Conservation (phyloP, 2,113 vertebrate species). For the Phodopus roborovskii region DNA sequence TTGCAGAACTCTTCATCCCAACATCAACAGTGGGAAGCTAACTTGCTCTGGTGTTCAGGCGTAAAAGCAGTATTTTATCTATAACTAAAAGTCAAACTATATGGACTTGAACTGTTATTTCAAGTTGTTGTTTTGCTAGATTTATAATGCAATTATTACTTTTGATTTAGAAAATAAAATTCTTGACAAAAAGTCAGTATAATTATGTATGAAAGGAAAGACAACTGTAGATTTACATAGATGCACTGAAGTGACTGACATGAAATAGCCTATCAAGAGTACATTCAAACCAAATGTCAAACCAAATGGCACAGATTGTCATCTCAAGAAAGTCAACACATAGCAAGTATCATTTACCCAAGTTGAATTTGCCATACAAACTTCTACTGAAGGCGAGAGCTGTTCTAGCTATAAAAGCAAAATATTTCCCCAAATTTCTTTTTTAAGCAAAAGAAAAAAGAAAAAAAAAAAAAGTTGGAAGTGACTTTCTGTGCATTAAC, state of each 20-base stretch:
- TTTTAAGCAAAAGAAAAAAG: constrained; percentile 42
- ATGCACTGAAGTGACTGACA: constrained; percentile 72
- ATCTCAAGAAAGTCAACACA: constrained; percentile 22
- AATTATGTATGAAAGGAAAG: constrained; percentile 67
- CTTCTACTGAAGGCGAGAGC: constrained; percentile 38
- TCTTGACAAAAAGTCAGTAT: constrained; percentile 21
- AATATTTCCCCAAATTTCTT: constrained; percentile 39
- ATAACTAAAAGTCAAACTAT: not conserved
- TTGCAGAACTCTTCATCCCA: not conserved
- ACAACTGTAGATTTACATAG: constrained; percentile 52
- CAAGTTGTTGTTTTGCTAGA: constrained; percentile 28
- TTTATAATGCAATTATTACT: constrained; percentile 37
- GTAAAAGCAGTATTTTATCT: not conserved
- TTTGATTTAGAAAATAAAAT: not conserved
- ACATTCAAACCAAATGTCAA: constrained; percentile 63
- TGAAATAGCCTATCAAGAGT: constrained; percentile 68
- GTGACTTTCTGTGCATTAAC: constrained; percentile 67
- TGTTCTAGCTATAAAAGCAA: constrained; percentile 69
- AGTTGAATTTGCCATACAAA: constrained; percentile 13
- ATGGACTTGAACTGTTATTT: not conserved
- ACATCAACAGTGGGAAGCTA: not conserved
- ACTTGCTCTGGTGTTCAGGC: not conserved
- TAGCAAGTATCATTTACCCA: constrained; percentile 27
- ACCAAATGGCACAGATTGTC: constrained; percentile 62
- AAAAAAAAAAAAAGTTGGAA: constrained; percentile 64